Evolutionary conservation across 2,113 vertebrate genomes (phyloP).

Genomic region (Boulengeromyrus knoepffleri): DNA sequence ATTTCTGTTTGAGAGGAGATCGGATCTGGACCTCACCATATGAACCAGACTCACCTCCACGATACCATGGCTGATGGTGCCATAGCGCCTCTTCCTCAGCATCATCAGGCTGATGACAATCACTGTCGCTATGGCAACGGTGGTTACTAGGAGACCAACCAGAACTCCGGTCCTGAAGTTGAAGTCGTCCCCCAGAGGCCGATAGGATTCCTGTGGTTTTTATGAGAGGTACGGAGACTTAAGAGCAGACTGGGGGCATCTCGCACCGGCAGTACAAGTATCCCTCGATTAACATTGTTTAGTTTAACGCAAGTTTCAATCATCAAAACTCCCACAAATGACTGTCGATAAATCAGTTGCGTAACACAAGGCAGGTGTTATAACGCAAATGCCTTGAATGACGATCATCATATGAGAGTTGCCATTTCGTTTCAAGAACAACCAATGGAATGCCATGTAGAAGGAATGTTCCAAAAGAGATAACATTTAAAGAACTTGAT

Average conservation of each 20-base stretch:
- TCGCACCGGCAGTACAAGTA: not conserved
- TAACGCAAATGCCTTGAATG: not conserved
- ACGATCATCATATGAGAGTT: not conserved
- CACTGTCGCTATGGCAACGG: constrained; percentile 87
- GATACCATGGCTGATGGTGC: constrained; percentile 95
- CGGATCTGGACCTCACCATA: not conserved
- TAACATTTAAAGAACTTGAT: not conserved
- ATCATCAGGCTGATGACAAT: constrained; percentile 95
- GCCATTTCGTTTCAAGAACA: not conserved
- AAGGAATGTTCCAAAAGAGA: not conserved
- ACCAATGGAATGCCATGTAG: not conserved
- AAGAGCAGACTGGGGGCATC: not conserved
- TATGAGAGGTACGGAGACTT: not conserved
- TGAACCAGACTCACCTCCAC: constrained; percentile 78
- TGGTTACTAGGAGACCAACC: constrained; percentile 88
- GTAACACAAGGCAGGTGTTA: not conserved
- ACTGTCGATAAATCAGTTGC: not conserved
- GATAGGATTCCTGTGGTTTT: constrained; percentile 66
- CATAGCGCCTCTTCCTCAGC: constrained; percentile 91
- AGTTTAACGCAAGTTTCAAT: not conserved
- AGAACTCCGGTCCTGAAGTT: constrained; percentile 86
- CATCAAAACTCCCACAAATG: not conserved
- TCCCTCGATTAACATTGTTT: not conserved
- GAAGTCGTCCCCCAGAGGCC: constrained; percentile 78
- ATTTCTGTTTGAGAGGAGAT: not conserved